Evolutionary conservation across 2,113 vertebrate species (phyloP), one percentile per base, ranked within the genome.

Genomic region (Ifrita kowaldi): DNA sequence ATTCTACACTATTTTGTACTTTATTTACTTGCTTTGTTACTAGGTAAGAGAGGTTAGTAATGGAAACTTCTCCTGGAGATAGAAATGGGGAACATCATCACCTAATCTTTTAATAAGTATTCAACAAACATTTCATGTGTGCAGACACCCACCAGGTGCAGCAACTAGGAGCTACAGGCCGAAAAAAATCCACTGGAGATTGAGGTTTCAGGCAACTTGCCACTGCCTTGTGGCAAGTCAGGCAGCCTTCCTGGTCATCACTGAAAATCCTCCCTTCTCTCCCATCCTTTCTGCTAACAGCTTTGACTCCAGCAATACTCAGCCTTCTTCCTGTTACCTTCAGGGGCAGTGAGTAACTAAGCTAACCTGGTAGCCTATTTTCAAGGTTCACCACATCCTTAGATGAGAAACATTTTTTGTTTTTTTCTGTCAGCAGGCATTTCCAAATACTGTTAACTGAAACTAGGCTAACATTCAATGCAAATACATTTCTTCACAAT

Each of bases 341-440:
- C 5, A 2, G 64, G 63, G 60, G n/a, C n/a, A 65, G 50, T 22
- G 55, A 87, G 68, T 46, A 81, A 76, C 67, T 41, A 16, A 60
- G 50, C 59, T 74, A 88, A 84, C 60, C 46, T 50, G 56, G 73
- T 33, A 84, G 76, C 77, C 77, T 77, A 1, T 89, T 93, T 95
- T 93, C 80, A 96, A 87, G 64, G 77, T 67, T 97, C 65, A 95
- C 91, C 89, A 95, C 93, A 95, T 95, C 89, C 89, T 95, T 80
- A 56, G 59, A 90, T 64, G 32, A 73, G 57, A 96, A 88, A 42
- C 1, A 7, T 6, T n/a, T 49, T 47, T 47, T 5, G 8, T 44
- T 80, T 44, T 44, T 56, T 81, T 12, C 79, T 89, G 79, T 53
- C 71, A 92, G 83, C 53, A 92, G 59, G 87, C 50, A 35, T 89